Evolutionary conservation across 2,797 vertebrate genomes (phyloP).

Genomic region (Lithobates pipiens): DNA sequence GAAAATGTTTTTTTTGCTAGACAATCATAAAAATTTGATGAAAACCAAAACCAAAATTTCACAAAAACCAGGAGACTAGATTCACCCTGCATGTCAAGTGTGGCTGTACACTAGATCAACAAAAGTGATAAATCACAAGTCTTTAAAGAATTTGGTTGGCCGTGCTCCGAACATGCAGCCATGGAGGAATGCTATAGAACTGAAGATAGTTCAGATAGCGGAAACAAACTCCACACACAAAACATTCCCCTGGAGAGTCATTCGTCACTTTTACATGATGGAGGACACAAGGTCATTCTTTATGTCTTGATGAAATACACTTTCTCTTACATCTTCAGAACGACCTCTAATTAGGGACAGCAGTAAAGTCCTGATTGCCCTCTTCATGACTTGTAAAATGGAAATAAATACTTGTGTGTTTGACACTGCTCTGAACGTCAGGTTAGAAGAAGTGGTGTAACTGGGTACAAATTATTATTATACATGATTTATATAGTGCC

Average conservation of each 20-base stretch:
- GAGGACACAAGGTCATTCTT: slow-evolving; percentile 26
- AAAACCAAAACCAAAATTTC: too few species aligned
- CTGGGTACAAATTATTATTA: background rate
- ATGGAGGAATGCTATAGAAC: slow-evolving; percentile 3
- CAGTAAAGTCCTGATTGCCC: slow-evolving; percentile 4
- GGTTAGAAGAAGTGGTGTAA: background rate
- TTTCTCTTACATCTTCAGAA: slow-evolving; percentile 6
- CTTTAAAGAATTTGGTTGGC: background rate
- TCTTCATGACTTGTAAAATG: background rate
- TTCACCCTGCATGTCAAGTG: too few species aligned
- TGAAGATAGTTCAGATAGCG: slow-evolving; percentile 20
- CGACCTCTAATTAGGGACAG: background rate
- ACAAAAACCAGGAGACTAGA: too few species aligned
- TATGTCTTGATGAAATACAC: slow-evolving; percentile 19
- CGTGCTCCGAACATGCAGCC: background rate
- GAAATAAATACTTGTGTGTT: background rate
- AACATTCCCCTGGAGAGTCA: background rate
- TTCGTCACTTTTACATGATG: slow-evolving; percentile 3
- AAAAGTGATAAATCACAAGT: background rate
- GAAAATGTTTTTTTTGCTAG: too few species aligned
- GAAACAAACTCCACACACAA: background rate
- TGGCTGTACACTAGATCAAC: background rate
- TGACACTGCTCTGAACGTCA: background rate
- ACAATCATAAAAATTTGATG: too few species aligned
- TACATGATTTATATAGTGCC: too few species aligned